Evolutionary conservation across 2,113 vertebrate species (phyloP).

Genomic region (Pluvialis apricaria): DNA sequence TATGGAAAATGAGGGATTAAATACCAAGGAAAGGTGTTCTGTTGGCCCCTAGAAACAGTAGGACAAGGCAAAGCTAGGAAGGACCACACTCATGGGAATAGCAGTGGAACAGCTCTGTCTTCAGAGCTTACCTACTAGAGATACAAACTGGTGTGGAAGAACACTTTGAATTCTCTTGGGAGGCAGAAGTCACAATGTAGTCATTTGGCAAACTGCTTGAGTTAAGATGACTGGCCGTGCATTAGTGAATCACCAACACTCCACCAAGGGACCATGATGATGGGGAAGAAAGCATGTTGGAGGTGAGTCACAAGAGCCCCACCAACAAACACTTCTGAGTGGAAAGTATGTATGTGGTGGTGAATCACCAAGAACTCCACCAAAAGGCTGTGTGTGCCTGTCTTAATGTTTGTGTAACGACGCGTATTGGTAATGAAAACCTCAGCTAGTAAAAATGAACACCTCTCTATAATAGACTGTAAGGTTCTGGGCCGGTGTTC

Average conservation of each 20-base stretch:
- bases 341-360: slow-evolving; percentile 36
- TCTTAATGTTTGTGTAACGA: neutral
- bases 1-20: neutral
- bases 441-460: neutral
- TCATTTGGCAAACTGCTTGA: neutral
- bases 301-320: slow-evolving; percentile 50
- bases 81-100: rapidly evolving
- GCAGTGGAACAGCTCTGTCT: neutral
- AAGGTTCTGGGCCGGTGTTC: neutral
- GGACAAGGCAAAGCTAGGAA: neutral
- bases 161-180: neutral
- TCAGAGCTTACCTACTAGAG: neutral
- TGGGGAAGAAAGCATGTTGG: neutral
- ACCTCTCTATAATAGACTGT: neutral
- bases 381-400: slow-evolving; percentile 2
- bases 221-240: neutral
- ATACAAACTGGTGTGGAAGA: neutral
- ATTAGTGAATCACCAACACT: slow-evolving; percentile 30
- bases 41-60: neutral
- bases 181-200: neutral
- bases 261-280: neutral
- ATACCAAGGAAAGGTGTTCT: neutral
- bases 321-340: slow-evolving; percentile 22
- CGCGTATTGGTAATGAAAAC: neutral
- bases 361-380: slow-evolving; percentile 53